Evolutionary conservation across 2,888 invertebrate species (phyloP), one percentile per base, ranked within the genome.

Genomic region (Phortica magna): DNA sequence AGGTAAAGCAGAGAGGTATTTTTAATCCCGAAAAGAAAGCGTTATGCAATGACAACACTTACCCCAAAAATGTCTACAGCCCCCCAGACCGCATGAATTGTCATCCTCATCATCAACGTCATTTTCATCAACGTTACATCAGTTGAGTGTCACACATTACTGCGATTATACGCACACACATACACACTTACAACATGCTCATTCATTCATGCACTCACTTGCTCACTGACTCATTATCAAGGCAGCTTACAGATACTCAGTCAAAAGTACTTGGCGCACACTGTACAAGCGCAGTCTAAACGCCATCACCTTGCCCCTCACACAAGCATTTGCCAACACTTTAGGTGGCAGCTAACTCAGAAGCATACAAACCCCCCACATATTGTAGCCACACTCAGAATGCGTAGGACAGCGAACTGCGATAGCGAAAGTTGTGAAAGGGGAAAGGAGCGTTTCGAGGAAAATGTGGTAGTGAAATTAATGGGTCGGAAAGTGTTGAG

Each of bases 401-500:
- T 48, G 48, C 48, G 48, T 61, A 57, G 73, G 48, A 48, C 64
- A 53, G 53, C 3, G 39, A 55, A 55, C 10, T 22, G 55, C 22
- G 22, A 22, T 39, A 31, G 55, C 9, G 22, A 71, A 57, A 41
- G 41, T 17, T 10, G 10, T 12, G 17, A 67, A 17, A 67, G 17
- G n/a, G 14, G 14, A 73, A 59, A 17, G 73, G 12, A 39, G 72
- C 57, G 12, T 22, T 0, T 4, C 7, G 10, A 22, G 39, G 17
- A 22, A 59, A 61, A 42, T 72, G 73, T 76, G 74, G 55, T 76
- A 76, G 73, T 81, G 81, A 83, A 88, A 84, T 89, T 89, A 89
- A 89, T 89, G 89, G 85, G 84, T 84, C 84, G 89, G 84, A 89
- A 89, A 89, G 85, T 84, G 88, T 89, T 85, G 81, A 83, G 86